Base-by-base conservation (phyloP, 2,888 invertebrate genomes). In the Dermolepida albohirtum region DNA sequence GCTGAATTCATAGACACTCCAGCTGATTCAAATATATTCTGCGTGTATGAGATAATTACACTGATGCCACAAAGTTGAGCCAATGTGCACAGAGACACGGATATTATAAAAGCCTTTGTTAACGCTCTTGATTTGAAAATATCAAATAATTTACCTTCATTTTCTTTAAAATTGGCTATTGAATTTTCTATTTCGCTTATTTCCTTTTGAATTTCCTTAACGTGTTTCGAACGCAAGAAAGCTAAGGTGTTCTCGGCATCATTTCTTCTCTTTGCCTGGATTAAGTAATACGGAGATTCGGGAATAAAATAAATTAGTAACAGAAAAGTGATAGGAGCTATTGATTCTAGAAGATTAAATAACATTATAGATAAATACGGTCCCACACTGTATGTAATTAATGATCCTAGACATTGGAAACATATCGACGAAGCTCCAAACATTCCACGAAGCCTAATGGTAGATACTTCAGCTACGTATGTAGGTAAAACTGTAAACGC, bases 31-130 rank as follows among this genome's bases (percentile, higher is more conserved):
- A 94, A 94, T 75, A 94, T 93, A 41, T 82, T 84, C 73, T 91
- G 89, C 75, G 92, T 89, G 81, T 93, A 94, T 81, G 93, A 93
- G 1, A 94, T 86, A 0, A 95, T 90, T 0, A 92, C 91, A 81
- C 93, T 93, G 77, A 94, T 91, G 0, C 94, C 94, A 0, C 90
- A 89, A 71, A 94, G 85, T 82, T 96, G 96, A 79, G 96, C 96
- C 83, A 95, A 92, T 73, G 89, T 84, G 57, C 93, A 91, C 69
- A 96, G 85, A 2, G 89, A 89, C 72, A 89, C 89, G 0, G 90
- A 90, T 59, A 92, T 88, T 72, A 93, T 86, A 77, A 95, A 87
- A 0, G 94, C 94, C 78, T 90, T 92, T 72, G 90, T 89, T 80
- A 93, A 90, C 22, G 90, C 87, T 66, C 89, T 87, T 5, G 89